Percentiles rank a stretch among this genome's conserved stretches.
These are phyloP conservation scores for Andrena bucephala DNA, from an alignment of 2,888 invertebrate species.

Conservation along the genomic window DNA sequence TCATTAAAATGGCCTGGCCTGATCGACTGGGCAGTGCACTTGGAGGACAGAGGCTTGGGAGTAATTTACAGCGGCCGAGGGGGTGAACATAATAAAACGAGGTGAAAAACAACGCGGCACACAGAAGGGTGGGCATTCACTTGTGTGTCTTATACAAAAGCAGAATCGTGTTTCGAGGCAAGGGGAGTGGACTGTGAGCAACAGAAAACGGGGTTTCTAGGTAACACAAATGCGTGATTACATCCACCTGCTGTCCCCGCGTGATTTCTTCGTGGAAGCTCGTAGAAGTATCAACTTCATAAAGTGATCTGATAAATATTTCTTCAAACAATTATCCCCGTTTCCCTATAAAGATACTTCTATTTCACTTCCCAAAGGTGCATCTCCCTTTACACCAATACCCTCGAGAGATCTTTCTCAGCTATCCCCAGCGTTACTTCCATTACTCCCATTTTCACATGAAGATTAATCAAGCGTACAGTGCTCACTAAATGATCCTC, in stretches of 20 bases:
- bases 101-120: constrained; percentile 25
- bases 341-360: not conserved
- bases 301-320: not conserved
- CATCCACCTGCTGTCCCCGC: constrained; percentile 62
- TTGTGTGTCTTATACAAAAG: constrained; percentile 23
- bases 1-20: not conserved
- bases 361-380: too few species aligned
- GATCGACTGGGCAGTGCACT: not conserved
- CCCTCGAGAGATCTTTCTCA: too few species aligned
- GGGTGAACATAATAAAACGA: constrained; percentile 9
- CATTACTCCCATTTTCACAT: too few species aligned
- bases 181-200: constrained; percentile 38
- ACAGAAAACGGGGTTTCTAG: constrained; percentile 13
- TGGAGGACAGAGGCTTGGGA: constrained; percentile 24
- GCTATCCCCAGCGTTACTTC: too few species aligned
- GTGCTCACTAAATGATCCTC: too few species aligned
- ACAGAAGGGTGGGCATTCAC: constrained; percentile 20
- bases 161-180: constrained; percentile 32
- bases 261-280: constrained; percentile 12
- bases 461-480: too few species aligned
- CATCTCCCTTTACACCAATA: too few species aligned
- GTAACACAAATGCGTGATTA: constrained; percentile 35
- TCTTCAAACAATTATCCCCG: too few species aligned
- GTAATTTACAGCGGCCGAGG: not conserved
- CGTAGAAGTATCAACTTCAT: constrained; percentile 11